A percentile compares a stretch with the other conserved stretches of the same genome.
These are phyloP conservation scores for Sphinx pinastri DNA, from an alignment of 2,888 invertebrate genomes.

Conservation along the genomic window DNA sequence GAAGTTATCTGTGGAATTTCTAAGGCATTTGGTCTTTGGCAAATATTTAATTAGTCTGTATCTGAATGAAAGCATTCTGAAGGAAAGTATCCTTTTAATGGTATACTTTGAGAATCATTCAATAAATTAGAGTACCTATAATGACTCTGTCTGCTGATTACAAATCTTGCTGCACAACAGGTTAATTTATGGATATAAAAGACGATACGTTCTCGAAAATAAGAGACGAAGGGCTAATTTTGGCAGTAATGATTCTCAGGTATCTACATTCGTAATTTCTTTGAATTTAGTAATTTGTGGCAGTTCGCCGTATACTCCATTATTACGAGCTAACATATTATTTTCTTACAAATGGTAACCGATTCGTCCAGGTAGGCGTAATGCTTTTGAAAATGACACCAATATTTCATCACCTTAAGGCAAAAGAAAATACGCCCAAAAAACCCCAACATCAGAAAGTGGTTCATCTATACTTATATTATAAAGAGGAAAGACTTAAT, in stretches of 20 bases:
- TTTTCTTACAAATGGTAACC: background rate
- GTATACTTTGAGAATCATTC: too few species aligned
- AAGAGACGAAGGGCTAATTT: too few species aligned
- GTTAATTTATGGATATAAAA: background rate
- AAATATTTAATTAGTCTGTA: too few species aligned
- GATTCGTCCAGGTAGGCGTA: background rate
- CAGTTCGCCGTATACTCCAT: background rate
- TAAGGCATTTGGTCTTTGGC: too few species aligned
- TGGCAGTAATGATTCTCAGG: background rate
- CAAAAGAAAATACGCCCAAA: background rate
- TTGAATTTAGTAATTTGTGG: background rate
- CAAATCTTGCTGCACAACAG: background rate
- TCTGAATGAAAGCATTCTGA: too few species aligned
- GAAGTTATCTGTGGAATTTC: too few species aligned
- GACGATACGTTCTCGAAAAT: background rate
- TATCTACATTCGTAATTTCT: background rate
- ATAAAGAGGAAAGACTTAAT: too few species aligned
- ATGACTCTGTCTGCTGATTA: too few species aligned
- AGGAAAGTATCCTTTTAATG: too few species aligned
- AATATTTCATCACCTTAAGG: background rate
- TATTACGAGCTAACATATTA: background rate
- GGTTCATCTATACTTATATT: too few species aligned
- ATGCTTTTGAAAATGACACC: background rate
- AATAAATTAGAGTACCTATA: too few species aligned
- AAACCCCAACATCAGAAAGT: background rate